Evolutionary conservation across 2,888 invertebrate species (phyloP).

Genomic region (Monoplex corrugatus): DNA sequence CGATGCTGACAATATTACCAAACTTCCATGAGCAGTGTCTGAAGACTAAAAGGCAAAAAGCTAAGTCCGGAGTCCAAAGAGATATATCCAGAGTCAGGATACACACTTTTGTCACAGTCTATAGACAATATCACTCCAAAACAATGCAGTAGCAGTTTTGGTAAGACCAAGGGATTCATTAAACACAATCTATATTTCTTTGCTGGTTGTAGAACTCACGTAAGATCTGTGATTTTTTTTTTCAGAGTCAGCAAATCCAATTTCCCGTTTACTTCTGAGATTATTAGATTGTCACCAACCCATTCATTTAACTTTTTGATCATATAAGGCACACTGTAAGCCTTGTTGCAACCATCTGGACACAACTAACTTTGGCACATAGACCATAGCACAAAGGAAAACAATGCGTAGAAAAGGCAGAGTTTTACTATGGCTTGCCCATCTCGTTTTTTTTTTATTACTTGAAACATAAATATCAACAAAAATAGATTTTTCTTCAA

Average conservation of each 20-base stretch:
- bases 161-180: background rate
- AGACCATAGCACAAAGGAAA: no score
- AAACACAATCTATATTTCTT: background rate
- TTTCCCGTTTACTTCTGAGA: background rate
- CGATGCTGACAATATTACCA: no score
- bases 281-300: background rate
- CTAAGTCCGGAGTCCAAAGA: background rate
- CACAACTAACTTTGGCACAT: no score
- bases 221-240: background rate
- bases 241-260: background rate
- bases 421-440: no score
- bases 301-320: background rate
- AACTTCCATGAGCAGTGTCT: background rate
- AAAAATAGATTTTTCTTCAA: no score
- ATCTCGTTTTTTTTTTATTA: no score
- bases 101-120: background rate
- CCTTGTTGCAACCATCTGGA: no score
- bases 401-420: no score
- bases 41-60: background rate
- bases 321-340: background rate
- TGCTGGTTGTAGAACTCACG: background rate
- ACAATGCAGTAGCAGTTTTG: background rate
- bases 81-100: background rate
- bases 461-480: no score
- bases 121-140: background rate